A percentile compares a stretch with the other conserved stretches of the same genome.
phyloP scores from a whole-genome alignment of 2,113 vertebrate species.

The Podarcis muralis region DNA sequence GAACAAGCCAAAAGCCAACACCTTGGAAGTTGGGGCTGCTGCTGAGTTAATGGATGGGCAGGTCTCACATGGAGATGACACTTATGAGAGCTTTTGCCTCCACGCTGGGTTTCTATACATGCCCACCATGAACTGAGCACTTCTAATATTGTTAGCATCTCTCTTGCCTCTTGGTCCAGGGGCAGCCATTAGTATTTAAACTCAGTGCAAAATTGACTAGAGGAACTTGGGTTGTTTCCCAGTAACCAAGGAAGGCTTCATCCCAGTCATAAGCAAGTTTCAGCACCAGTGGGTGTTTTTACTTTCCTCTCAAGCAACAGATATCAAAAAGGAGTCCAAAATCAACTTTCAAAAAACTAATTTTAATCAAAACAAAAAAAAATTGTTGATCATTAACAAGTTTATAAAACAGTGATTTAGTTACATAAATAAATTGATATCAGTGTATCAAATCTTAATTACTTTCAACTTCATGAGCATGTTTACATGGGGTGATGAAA shows the following conservation, averaged over 20 bases:
- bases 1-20: not conserved
- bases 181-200: not conserved
- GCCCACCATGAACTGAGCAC: not conserved
- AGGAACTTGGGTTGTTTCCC: not conserved
- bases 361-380: slow-evolving; percentile 98
- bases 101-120: not conserved
- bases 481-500: slow-evolving; percentile 93
- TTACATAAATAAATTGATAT: slow-evolving; percentile 99
- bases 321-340: slow-evolving; percentile 77
- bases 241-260: not conserved
- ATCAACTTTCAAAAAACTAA: slow-evolving; percentile 94
- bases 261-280: rapidly evolving
- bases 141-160: not conserved
- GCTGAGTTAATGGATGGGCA: not conserved
- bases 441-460: slow-evolving; percentile 99
- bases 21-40: not conserved
- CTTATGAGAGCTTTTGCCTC: not conserved
- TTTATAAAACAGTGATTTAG: slow-evolving; percentile 99
- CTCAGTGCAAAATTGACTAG: not conserved
- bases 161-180: not conserved
- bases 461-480: slow-evolving; percentile 98
- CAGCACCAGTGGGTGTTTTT: rapidly evolving
- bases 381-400: slow-evolving; percentile 98
- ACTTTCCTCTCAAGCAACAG: slow-evolving; percentile 32
- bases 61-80: not conserved